Evolutionary conservation across 2,888 invertebrate genomes (phyloP).

Genomic region (Epinotia brunnichana): DNA sequence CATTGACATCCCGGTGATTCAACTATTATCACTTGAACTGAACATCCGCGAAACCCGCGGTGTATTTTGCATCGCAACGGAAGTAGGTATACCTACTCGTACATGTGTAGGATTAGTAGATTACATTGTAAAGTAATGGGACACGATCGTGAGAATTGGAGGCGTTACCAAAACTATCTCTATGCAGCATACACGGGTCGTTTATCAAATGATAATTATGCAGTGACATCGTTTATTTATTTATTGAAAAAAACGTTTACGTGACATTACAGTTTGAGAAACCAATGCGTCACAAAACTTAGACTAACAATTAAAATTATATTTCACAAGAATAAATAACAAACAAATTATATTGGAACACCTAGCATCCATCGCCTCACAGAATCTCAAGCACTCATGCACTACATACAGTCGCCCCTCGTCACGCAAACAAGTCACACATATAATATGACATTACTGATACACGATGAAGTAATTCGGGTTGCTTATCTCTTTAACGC

Average conservation of each 20-base stretch:
- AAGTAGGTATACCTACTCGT: conserved; percentile 1
- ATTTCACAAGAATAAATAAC: too few relatives aligned
- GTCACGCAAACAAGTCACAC: too few relatives aligned
- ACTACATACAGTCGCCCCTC: too few relatives aligned
- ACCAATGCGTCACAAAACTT: too few relatives aligned
- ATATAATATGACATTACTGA: not conserved
- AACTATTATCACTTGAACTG: not conserved
- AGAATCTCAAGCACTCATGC: too few relatives aligned
- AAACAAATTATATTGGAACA: too few relatives aligned
- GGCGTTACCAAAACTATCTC: conserved; percentile 4
- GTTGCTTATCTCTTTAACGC: not conserved
- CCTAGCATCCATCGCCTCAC: too few relatives aligned
- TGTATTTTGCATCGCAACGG: not conserved
- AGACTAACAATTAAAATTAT: too few relatives aligned
- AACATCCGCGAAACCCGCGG: not conserved
- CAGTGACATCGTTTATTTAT: too few relatives aligned
- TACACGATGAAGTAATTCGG: not conserved
- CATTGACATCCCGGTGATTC: not conserved
- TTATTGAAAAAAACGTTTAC: too few relatives aligned
- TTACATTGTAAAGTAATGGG: conserved; percentile 13
- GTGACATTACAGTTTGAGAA: too few relatives aligned
- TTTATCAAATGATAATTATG: not conserved
- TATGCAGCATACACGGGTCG: not conserved
- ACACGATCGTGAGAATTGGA: conserved; percentile 8
- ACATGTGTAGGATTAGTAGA: not conserved